Evolutionary conservation across 2,888 invertebrate genomes (phyloP), one percentile per base, ranked within the genome.

Genomic region (Orthonevra nobilis): DNA sequence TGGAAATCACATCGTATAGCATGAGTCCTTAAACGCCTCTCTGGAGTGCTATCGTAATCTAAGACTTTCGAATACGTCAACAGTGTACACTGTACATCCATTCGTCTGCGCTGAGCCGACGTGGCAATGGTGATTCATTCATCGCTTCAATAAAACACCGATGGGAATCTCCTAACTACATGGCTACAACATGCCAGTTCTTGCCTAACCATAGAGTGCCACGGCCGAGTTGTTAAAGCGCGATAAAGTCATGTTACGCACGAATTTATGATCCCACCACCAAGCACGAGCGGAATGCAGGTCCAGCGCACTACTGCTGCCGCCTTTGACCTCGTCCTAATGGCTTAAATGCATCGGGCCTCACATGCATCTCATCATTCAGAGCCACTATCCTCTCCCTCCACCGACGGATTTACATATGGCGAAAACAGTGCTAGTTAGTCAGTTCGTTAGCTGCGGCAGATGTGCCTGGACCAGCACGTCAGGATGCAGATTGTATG

Each of bases 191-290:
- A 66, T 36, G 36, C 64, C 73, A 66, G 32, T 64, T 26, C 63
- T 72, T 72, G 54, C 38, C 36, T 54, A 12, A 10, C 17, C 36
- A 30, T 23, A 14, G 5, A 28, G n/a, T n/a, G n/a, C n/a, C n/a
- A n/a, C 20, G 46, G 28, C 15, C 46, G 58, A 64, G 52, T 72
- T 70, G 64, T 77, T 64, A 72, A 77, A 77, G 70, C 28, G 60
- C 77, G 70, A 66, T 77, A 72, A 77, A 77, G 77, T 64, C 77
- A 60, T 77, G 77, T 72, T 77, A 77, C 70, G 70, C 77, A 77
- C 64, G 36, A 77, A 77, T 77, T 70, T 77, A 77, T 77, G 64
- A 70, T 52, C 42, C 40, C 23, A 12, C 46, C 44, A 32, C 17
- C 46, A 23, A 42, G 10, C 32, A 40, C 17, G 15, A 36, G 34